Evolutionary conservation across 53 echinoderm and acorn worm species (phyloP), one percentile per base, ranked within the genome.

Genomic region (Crossaster papposus): DNA sequence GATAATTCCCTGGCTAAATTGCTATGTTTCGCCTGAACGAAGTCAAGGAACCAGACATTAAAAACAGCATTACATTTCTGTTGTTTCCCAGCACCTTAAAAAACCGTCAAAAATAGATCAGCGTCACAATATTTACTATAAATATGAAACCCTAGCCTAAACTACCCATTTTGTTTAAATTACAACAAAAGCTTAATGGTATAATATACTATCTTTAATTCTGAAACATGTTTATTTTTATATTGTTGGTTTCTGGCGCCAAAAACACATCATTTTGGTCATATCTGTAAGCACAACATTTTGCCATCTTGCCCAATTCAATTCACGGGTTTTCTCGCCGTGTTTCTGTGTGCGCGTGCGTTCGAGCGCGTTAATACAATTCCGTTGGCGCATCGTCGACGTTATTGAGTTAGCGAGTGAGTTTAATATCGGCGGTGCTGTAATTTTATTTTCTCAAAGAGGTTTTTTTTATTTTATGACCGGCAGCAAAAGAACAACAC

Each of bases 291-390:
- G 15, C 24, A 30, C 24, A 34, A 13, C 64, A 10, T 51, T n/a
- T 18, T 30, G 32, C 51, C 65, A 30, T 22, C 63, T n/a, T 35
- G 32, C 36, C 51, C 30, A 79, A 79, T 30, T 83, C 51, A 83
- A 11, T 35, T 30, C 71, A 26, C 83, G 70, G 28, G 83, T 31
- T 30, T 70, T 71, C 70, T 83, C 83, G 50, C 29, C 52, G 1
- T 83, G 70, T 71, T 71, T 83, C 83, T 52, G 23, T 78, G 38
- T 76, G 38, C 3, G 38, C 76, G 76, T 36, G 76, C 76, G 76
- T 38, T 76, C 15, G 24, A 32, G 78, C 51, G 51, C 24, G 34
- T 12, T 78, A 78, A 78, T 44, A 2, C 51, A 18, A 78, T 78
- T 78, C 51, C n/a, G n/a, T 5, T 4, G n/a, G 78, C 78, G 14